A percentile compares a stretch with the other conserved stretches of the same genome.
These are phyloP conservation scores for Leptocoma aspasia DNA, from an alignment of 2,113 vertebrate genomes.

Conservation along the genomic window DNA sequence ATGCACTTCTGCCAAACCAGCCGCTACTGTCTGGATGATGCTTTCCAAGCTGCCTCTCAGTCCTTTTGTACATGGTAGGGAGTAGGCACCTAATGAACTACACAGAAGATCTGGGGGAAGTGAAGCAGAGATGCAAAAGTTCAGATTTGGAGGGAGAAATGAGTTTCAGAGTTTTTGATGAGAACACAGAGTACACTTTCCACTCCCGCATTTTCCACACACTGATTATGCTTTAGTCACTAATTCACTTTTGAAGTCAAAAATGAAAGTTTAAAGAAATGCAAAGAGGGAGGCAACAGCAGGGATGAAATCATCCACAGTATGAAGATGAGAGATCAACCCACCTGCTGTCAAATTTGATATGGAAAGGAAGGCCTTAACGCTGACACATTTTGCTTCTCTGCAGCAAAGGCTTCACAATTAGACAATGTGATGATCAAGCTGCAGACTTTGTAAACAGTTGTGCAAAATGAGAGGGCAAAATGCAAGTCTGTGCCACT, in stretches of 20 bases:
- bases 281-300: constrained; percentile 71
- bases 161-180: constrained; percentile 76
- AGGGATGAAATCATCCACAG: constrained; percentile 70
- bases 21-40: constrained; percentile 47
- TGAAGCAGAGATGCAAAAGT: constrained; percentile 79
- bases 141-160: constrained; percentile 79
- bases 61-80: constrained; percentile 27
- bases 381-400: constrained; percentile 68
- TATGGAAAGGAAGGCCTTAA: constrained; percentile 67
- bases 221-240: constrained; percentile 76
- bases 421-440: constrained; percentile 70
- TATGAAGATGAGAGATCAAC: constrained; percentile 76
- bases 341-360: constrained; percentile 76
- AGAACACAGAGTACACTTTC: constrained; percentile 74
- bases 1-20: constrained; percentile 58
- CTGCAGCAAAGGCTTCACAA: constrained; percentile 66
- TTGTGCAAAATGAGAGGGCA: constrained; percentile 69
- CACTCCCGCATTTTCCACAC: constrained; percentile 75
- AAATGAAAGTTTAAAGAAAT: constrained; percentile 73
- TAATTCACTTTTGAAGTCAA: constrained; percentile 72
- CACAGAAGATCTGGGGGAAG: constrained; percentile 76
- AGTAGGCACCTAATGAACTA: constrained; percentile 65
- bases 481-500: constrained; percentile 65
- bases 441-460: constrained; percentile 68
- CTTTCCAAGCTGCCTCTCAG: constrained; percentile 42